phyloP scores from a whole-genome alignment of 92 coral and sea anemone genomes.

The Montipora capitata region DNA sequence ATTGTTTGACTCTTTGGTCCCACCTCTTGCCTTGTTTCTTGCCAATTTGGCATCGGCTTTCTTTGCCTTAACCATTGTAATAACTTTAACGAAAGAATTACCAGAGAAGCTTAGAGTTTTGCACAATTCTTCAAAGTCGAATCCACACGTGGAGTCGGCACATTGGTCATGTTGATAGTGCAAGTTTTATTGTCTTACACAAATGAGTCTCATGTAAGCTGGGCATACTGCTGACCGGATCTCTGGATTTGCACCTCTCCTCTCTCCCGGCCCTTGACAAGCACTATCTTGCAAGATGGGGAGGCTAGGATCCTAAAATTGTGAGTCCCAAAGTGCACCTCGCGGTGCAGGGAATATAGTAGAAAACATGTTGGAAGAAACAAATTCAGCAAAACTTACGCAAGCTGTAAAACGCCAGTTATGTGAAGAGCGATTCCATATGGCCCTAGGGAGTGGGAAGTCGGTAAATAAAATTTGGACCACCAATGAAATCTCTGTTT shows the following conservation, averaged over 20 bases:
- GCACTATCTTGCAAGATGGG: too few species aligned
- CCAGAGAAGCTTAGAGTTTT: not conserved
- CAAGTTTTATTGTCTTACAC: too few species aligned
- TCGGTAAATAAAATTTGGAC: conserved; percentile 20
- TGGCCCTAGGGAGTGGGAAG: too few species aligned
- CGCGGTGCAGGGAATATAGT: too few species aligned
- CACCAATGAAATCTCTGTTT: conserved; percentile 52
- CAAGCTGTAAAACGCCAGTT: not conserved
- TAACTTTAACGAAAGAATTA: too few species aligned
- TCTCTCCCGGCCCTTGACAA: too few species aligned
- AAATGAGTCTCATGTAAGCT: too few species aligned
- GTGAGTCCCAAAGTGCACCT: too few species aligned
- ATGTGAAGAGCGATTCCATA: not conserved
- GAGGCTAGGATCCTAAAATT: too few species aligned
- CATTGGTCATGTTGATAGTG: not conserved
- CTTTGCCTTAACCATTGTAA: conserved; percentile 50
- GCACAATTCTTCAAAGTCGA: not conserved
- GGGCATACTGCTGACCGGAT: conserved; percentile 24
- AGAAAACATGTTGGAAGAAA: too few species aligned
- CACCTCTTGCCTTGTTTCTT: not conserved
- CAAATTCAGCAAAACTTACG: too few species aligned
- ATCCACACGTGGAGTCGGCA: conserved; percentile 4
- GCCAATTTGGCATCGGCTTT: conserved; percentile 40
- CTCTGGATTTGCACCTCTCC: too few species aligned
- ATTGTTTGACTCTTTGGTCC: conserved; percentile 47